Base-by-base conservation (phyloP, 2,113 vertebrate species). In the Leucopternis melanops region DNA sequence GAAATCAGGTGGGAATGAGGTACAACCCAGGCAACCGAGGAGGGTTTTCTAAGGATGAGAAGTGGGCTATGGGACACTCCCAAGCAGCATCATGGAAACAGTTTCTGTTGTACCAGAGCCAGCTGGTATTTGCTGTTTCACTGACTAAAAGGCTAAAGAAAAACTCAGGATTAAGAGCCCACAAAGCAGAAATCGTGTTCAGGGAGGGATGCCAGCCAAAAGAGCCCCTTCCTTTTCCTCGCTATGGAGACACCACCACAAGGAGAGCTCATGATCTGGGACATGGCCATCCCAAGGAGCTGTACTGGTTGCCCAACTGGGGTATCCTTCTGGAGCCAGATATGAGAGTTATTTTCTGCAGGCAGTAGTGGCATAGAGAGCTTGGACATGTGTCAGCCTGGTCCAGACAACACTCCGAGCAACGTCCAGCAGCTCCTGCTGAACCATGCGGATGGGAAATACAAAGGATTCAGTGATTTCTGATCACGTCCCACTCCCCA, bases 201-300 rank as follows among this genome's bases (percentile, higher is more conserved):
- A 34, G 12, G 34, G 34, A 47, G 34, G 29, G 29, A 38, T 4
- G 2, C 5, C 34, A 54, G 13, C 10, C 54, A 75, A 34, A 42
- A 62, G 5, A 70, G 3, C 23, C 16, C 11, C 31, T 55, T 90
- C 20, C n/a, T 47, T 16, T 29, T 47, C 47, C 34, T 55, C 12
- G 17, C 20, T 59, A 44, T 73, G 36, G 40, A 67, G 52, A 49
- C 26, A 32, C 5, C 25, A 49, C 11, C 31, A 18, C 40, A 70
- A 55, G 49, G 8, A 57, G 40, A 57, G 13, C n/a, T 84, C 27
- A 38, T 31, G 29, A 20, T 9, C 23, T 26, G 34, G 45, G 13
- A 21, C 45, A 40, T 3, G 1, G 20, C 0, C 0, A 18, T 36
- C 20, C 20, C 21, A 50, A n/a, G 40, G 63, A 67, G 19, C 4